Percentiles rank a stretch among this genome's conserved stretches.
Evolutionary conservation across 2,797 vertebrate species (phyloP).

Genomic region (Cossypha dichroa): DNA sequence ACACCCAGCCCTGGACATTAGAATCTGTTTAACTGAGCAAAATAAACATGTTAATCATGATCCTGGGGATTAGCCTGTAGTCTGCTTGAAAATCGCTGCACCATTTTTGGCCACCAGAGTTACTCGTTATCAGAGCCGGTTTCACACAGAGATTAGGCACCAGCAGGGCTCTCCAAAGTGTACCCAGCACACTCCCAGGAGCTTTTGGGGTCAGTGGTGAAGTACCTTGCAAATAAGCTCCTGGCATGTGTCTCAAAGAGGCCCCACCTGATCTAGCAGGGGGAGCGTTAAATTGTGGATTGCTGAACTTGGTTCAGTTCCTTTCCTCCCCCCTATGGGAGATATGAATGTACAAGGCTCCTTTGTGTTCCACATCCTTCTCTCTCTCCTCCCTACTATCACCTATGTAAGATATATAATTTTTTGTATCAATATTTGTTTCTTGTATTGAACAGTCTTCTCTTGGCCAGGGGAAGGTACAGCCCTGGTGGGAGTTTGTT

Average conservation of each 20-base stretch:
- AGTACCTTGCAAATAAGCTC: conserved; percentile 15
- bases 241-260: neutral
- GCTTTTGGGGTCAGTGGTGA: neutral
- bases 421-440: neutral
- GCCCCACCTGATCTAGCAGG: neutral
- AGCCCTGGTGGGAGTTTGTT: neutral
- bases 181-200: neutral
- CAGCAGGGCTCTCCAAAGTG: neutral
- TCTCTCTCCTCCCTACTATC: neutral
- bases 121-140: conserved; percentile 3
- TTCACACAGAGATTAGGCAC: neutral
- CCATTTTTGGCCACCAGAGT: conserved; percentile 22
- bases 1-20: neutral
- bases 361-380: neutral
- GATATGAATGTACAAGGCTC: neutral
- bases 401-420: fast-evolving
- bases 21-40: conserved; percentile 47
- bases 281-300: neutral
- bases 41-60: conserved; percentile 56
- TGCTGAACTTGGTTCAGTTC: neutral
- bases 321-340: neutral
- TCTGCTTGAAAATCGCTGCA: neutral
- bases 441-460: neutral
- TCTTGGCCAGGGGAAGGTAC: neutral
- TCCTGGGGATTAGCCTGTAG: conserved; percentile 21